These are phyloP conservation scores for Calidris pugnax DNA, from an alignment of 2,113 vertebrate species.

Conservation along the genomic window DNA sequence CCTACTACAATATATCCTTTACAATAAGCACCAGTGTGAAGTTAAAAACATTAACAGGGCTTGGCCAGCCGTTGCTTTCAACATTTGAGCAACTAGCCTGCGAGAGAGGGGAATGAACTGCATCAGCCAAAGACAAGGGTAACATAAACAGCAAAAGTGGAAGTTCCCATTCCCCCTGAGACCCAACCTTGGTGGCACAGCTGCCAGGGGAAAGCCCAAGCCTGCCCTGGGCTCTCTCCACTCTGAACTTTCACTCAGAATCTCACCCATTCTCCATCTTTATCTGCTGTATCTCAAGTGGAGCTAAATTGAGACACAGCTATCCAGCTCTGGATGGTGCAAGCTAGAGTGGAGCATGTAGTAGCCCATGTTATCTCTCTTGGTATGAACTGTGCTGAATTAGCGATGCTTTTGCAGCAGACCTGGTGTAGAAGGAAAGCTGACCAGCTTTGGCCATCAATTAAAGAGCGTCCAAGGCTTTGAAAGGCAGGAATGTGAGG, in stretches of 20 bases:
- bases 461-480: not conserved
- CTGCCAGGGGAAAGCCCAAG: not conserved
- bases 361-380: not conserved
- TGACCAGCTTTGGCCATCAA: not conserved
- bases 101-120: not conserved
- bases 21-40: not conserved
- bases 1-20: not conserved
- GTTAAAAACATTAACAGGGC: not conserved
- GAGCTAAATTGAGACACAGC: not conserved
- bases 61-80: not conserved
- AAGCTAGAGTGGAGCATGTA: not conserved
- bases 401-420: not conserved
- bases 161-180: not conserved
- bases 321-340: not conserved
- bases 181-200: not conserved
- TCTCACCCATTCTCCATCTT: not conserved
- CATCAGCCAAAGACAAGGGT: not conserved
- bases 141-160: not conserved
- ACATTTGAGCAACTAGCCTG: not conserved
- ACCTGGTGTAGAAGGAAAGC: not conserved
- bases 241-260: not conserved
- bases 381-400: not conserved
- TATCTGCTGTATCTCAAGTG: not conserved
- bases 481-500: not conserved
- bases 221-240: rapidly evolving